Evolutionary conservation across 1,140 invertebrate species (phyloP).

Genomic region (Diuraphis noxia): DNA sequence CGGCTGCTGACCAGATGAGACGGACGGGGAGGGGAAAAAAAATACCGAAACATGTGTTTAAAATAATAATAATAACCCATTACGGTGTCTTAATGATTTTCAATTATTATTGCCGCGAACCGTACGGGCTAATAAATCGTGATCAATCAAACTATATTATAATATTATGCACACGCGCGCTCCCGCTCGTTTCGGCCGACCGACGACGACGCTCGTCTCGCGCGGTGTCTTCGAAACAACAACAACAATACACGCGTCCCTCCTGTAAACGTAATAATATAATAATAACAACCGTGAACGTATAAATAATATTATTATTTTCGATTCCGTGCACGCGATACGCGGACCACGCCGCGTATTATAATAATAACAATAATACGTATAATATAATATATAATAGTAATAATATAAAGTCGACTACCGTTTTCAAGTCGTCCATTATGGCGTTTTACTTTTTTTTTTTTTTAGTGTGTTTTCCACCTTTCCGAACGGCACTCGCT

Average conservation of each 20-base stretch:
- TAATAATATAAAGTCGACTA: not conserved
- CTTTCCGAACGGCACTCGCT: not conserved
- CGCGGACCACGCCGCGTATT: not conserved
- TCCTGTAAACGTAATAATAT: not conserved
- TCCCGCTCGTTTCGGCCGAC: not conserved
- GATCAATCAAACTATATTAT: constrained; percentile 29
- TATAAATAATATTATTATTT: not conserved
- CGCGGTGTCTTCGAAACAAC: not conserved
- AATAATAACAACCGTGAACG: not conserved
- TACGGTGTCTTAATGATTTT: constrained; percentile 52
- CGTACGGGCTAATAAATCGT: constrained; percentile 48
- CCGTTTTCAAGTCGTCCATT: not conserved
- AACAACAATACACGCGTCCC: not conserved
- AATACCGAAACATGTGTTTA: constrained; percentile 49
- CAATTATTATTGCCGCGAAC: constrained; percentile 51
- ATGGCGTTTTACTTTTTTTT: not conserved
- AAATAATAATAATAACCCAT: constrained; percentile 51
- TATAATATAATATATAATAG: not conserved
- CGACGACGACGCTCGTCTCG: not conserved
- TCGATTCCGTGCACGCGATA: not conserved
- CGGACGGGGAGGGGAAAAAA: not conserved
- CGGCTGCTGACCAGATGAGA: not conserved
- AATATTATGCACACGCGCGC: not conserved
- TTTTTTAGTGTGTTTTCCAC: not conserved
- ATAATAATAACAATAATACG: constrained; percentile 13